Evolutionary conservation across 2,888 invertebrate species (phyloP).

Genomic region (Drosophila meridionalis): DNA sequence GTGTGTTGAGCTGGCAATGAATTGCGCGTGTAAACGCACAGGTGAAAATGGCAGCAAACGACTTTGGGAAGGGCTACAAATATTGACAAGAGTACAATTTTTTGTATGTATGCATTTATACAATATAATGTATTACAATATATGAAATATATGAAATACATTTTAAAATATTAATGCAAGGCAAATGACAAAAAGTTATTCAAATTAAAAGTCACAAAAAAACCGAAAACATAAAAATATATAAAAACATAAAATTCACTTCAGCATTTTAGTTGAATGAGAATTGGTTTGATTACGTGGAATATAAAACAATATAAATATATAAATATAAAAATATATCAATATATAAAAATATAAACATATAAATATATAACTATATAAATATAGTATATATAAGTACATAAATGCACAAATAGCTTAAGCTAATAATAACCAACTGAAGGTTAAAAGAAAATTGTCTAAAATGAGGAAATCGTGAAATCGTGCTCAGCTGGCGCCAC

Average conservation of each 20-base stretch:
- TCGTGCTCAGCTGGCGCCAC: slow-evolving; percentile 23
- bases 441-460: background rate
- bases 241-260: background rate
- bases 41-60: slow-evolving; percentile 23
- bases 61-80: slow-evolving; percentile 11
- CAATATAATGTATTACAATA: no score
- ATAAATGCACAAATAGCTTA: background rate
- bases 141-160: no score
- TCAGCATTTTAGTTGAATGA: background rate
- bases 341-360: no score
- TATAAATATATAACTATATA: no score
- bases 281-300: background rate
- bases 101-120: slow-evolving; percentile 21
- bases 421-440: background rate
- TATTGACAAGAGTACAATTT: slow-evolving; percentile 45
- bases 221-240: no score
- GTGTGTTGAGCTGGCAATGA: slow-evolving; percentile 39
- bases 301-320: background rate
- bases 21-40: slow-evolving; percentile 29
- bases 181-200: background rate
- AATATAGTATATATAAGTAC: background rate
- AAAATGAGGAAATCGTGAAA: background rate
- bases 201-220: background rate
- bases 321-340: background rate
- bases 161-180: slow-evolving; percentile 37